Evolutionary conservation across 2,888 invertebrate species (phyloP), one percentile per base, ranked within the genome.

Genomic region (Gastrophysa polygoni): DNA sequence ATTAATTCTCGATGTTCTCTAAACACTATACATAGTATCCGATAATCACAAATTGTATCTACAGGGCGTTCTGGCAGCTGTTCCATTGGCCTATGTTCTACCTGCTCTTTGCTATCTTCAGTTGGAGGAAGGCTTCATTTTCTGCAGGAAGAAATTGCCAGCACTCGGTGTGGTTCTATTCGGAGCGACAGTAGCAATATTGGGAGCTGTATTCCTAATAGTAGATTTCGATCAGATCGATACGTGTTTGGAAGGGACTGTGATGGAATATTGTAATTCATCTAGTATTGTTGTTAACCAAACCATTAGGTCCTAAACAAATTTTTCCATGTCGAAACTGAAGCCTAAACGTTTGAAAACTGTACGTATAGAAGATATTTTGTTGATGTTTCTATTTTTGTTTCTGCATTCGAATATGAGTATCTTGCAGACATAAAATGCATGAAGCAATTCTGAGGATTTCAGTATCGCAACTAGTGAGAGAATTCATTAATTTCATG

Each of bases 1-100:
- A n/a, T n/a, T n/a, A n/a, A n/a, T n/a, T n/a, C n/a, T n/a, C n/a
- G n/a, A n/a, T n/a, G n/a, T n/a, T n/a, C n/a, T n/a, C n/a, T n/a
- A n/a, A n/a, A n/a, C n/a, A n/a, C n/a, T n/a, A n/a, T n/a, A n/a
- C n/a, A n/a, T n/a, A n/a, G n/a, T n/a, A n/a, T n/a, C n/a, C n/a
- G n/a, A n/a, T n/a, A n/a, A n/a, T n/a, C n/a, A n/a, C n/a, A n/a
- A n/a, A n/a, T n/a, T 38, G 57, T 59, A 50, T 61, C 68, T 75
- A 29, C 73, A 91, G 91, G 93, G 93, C 61, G 88, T 93, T 14
- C 72, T 93, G 63, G 91, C 92, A 6, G 93, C 93, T 7, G 90
- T 92, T 60, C 93, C 93, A 0, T 79, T 94, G 69, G 93, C 93
- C 10, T 94, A 91, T 79, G 87, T 94, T 66, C 83, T 94, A 54